A percentile compares a stretch with the other conserved stretches of the same genome.
Evolutionary conservation across 2,888 invertebrate genomes (phyloP).

Genomic region (Odontocerum albicorne): DNA sequence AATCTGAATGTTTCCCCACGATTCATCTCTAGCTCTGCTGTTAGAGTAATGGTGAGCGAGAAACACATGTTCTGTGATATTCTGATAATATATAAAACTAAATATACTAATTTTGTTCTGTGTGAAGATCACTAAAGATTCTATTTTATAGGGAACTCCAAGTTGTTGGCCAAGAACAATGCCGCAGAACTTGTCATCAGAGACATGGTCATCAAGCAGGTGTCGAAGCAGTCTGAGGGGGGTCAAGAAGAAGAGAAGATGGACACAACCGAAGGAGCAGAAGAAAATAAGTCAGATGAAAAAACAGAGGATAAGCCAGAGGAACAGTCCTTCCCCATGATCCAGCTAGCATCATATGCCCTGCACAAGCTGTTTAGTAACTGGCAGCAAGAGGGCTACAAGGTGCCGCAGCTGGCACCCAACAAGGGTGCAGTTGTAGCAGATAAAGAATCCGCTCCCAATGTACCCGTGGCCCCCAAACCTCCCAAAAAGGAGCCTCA

Average conservation of each 20-base stretch:
- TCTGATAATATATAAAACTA: constrained; percentile 14
- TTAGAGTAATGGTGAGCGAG: background rate
- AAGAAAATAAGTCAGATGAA: no score
- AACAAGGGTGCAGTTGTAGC: constrained; percentile 21
- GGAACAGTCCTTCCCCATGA: constrained; percentile 72
- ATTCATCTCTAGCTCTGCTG: background rate
- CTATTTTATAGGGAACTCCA: constrained; percentile 61
- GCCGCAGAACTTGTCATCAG: constrained; percentile 78
- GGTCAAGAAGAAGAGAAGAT: constrained; percentile 24
- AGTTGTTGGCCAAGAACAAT: constrained; percentile 73
- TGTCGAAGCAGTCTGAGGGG: constrained; percentile 48
- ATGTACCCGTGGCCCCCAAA: constrained; percentile 38
- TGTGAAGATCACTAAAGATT: background rate
- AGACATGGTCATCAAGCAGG: constrained; percentile 66
- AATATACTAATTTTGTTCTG: background rate
- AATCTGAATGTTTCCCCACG: constrained; percentile 32
- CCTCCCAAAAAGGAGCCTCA: constrained; percentile 56
- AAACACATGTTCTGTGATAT: constrained; percentile 29
- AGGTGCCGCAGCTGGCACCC: constrained; percentile 48
- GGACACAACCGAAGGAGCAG: constrained; percentile 16
- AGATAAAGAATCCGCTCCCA: constrained; percentile 27
- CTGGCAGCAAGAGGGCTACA: constrained; percentile 78
- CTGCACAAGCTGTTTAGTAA: constrained; percentile 79
- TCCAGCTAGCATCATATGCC: constrained; percentile 82
- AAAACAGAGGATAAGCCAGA: constrained; percentile 36